Base-by-base conservation (phyloP, 1,140 invertebrate genomes). In the Drosophila willistoni region DNA sequence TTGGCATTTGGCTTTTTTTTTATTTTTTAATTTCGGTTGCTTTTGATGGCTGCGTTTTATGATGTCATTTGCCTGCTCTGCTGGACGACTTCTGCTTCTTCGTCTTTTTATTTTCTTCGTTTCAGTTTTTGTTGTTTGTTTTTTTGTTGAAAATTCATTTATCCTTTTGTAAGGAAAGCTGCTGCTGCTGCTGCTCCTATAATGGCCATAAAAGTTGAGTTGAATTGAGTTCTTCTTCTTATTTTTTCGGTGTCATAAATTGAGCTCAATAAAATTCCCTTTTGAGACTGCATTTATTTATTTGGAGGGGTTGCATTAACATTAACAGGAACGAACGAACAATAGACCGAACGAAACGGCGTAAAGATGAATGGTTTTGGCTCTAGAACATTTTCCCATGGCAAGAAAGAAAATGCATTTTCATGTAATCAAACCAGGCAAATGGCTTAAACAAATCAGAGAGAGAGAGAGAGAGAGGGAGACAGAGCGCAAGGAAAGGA, bases 41-140 rank as follows among this genome's bases (percentile, higher is more conserved):
- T 87, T 72, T 86, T 86, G 83, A 86, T 87, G 84, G 73, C 83
- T 86, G 83, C 84, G 80, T 87, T 86, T 86, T 86, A 86, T 83
- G 83, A 85, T 77, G 82, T 83, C 82, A 71, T 85, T 86, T 83
- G 81, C 81, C 34, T 78, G 67, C 71, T 61, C 71, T 78, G 68
- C 86, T 73, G 74, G 67, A 67, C 74, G 62, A 64, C 64, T 84
- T 64, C 64, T 54, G 54, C 64, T 70, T 63, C 60, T 63, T 60
- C 54, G 47, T 61, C 56, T 73, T 61, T 61, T 65, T 78, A 75
- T 85, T 65, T 72, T 72, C 81, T 73, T 63, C 69, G 67, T 70
- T 59, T 36, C 14, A 9, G n/a, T 74, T 71, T 77, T 82, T 75
- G 33, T 76, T 66, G 7, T 33, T 75, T 61, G 72, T 29, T 29